A percentile compares a stretch with the other conserved stretches of the same genome.
Evolutionary conservation across 2,797 vertebrate genomes (phyloP).

Genomic region (Poecilia velifera): DNA sequence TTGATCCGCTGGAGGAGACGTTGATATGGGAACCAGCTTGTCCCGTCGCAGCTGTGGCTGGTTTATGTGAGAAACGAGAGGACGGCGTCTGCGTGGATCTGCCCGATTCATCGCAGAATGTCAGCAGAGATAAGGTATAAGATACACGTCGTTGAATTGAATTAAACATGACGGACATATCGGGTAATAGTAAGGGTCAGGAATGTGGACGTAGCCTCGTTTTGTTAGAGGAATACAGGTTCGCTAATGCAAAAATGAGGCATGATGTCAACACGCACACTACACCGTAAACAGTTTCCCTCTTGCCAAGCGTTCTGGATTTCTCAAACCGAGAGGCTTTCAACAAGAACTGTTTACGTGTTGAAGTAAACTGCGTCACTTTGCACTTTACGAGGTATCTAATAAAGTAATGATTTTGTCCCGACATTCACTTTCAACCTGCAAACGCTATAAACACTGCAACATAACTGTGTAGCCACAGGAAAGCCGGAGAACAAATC

Average conservation of each 20-base stretch:
- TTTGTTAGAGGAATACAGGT: neutral
- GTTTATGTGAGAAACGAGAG: slow-evolving; percentile 65
- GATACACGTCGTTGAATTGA: neutral
- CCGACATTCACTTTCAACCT: neutral
- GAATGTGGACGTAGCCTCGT: fast-evolving
- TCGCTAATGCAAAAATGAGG: neutral
- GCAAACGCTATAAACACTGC: neutral
- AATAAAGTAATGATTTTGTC: neutral
- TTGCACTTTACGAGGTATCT: neutral
- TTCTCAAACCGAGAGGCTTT: neutral
- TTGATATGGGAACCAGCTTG: slow-evolving; percentile 78
- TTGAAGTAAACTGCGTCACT: neutral
- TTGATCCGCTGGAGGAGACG: slow-evolving; percentile 64
- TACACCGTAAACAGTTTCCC: neutral
- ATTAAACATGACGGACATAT: neutral
- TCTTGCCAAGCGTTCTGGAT: neutral
- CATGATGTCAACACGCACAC: neutral
- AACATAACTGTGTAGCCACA: neutral
- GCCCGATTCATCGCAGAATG: slow-evolving; percentile 52
- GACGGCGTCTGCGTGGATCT: slow-evolving; percentile 64
- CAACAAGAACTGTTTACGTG: neutral
- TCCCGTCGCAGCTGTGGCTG: slow-evolving; percentile 50
- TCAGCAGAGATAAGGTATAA: slow-evolving; percentile 68
- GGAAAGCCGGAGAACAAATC: neutral
- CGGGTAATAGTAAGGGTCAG: neutral